Percentiles rank a stretch among this genome's conserved stretches.
Evolutionary conservation across 1,140 invertebrate species (phyloP).

Genomic region (Mamestra configurata): DNA sequence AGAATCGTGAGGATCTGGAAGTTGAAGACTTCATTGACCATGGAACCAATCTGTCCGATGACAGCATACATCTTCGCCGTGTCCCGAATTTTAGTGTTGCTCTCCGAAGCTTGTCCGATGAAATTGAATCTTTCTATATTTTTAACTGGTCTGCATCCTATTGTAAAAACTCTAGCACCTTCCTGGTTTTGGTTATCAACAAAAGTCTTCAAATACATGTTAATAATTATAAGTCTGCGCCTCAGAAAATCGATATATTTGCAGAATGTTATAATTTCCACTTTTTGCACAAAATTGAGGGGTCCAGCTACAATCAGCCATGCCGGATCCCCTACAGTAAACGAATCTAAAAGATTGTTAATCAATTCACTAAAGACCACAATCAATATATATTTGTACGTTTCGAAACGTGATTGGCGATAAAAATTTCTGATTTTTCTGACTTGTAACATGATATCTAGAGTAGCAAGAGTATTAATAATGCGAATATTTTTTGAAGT

Average conservation of each 20-base stretch:
- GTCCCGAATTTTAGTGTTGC: slow-evolving; percentile 66
- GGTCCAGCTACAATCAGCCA: neutral
- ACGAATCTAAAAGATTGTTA: neutral
- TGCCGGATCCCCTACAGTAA: neutral
- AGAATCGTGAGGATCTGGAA: slow-evolving; percentile 71
- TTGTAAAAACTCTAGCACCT: slow-evolving; percentile 49
- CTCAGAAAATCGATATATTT: slow-evolving; percentile 65
- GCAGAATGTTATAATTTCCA: slow-evolving; percentile 67
- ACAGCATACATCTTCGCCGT: slow-evolving; percentile 63
- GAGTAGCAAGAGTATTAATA: slow-evolving; percentile 4
- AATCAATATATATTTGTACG: slow-evolving; percentile 3
- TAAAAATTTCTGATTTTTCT: neutral
- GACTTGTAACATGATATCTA: slow-evolving; percentile 5
- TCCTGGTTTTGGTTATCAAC: slow-evolving; percentile 54
- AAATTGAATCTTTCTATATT: slow-evolving; percentile 58
- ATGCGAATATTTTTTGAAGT: slow-evolving; percentile 13
- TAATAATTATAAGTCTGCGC: slow-evolving; percentile 63
- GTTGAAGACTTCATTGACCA: slow-evolving; percentile 70
- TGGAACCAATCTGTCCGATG: slow-evolving; percentile 63
- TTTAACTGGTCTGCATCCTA: slow-evolving; percentile 44
- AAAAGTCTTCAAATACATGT: slow-evolving; percentile 65
- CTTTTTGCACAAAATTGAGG: slow-evolving; percentile 34
- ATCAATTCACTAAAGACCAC: neutral
- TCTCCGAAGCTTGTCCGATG: slow-evolving; percentile 57
- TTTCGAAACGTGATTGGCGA: slow-evolving; percentile 1